A percentile compares a stretch with the other conserved stretches of the same genome.
phyloP scores from a whole-genome alignment of 2,797 vertebrate genomes.

The Orestias chungarensis region DNA sequence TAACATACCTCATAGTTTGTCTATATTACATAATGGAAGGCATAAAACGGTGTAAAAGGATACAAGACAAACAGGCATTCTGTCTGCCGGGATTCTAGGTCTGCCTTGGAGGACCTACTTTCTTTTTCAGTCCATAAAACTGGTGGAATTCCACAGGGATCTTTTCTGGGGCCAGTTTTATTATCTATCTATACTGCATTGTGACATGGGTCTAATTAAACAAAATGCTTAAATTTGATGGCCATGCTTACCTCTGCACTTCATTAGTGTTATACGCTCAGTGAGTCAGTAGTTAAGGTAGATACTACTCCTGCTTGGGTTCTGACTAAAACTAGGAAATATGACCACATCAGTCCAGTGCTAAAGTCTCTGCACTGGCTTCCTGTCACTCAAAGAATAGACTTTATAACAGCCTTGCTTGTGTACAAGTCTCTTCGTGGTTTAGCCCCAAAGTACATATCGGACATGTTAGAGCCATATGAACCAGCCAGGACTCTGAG shows the following conservation, averaged over 20 bases:
- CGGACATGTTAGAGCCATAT: too few relatives aligned
- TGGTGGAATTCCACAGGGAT: neutral
- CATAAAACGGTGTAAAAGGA: conserved; percentile 46
- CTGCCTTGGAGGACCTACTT: neutral
- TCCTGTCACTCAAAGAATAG: too few relatives aligned
- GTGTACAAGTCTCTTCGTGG: too few relatives aligned
- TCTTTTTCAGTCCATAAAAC: neutral
- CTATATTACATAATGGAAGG: conserved; percentile 35
- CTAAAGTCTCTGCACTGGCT: too few relatives aligned
- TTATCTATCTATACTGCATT: neutral
- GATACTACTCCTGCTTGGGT: too few relatives aligned
- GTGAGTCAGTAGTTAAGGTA: too few relatives aligned
- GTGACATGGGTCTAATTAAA: neutral
- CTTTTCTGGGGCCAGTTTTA: neutral
- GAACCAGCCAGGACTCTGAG: too few relatives aligned
- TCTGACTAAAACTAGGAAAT: too few relatives aligned
- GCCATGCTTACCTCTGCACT: neutral
- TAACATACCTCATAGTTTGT: conserved; percentile 70
- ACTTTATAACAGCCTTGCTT: too few relatives aligned
- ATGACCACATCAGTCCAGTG: too few relatives aligned
- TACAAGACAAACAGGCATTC: conserved; percentile 39
- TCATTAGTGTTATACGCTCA: neutral
- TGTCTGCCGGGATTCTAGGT: too few relatives aligned
- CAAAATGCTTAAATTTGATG: neutral
- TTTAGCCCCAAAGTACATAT: too few relatives aligned